Evolutionary conservation across 2,113 vertebrate species (phyloP), one percentile per base, ranked within the genome.

Genomic region (Paradoxurus hermaphroditus): DNA sequence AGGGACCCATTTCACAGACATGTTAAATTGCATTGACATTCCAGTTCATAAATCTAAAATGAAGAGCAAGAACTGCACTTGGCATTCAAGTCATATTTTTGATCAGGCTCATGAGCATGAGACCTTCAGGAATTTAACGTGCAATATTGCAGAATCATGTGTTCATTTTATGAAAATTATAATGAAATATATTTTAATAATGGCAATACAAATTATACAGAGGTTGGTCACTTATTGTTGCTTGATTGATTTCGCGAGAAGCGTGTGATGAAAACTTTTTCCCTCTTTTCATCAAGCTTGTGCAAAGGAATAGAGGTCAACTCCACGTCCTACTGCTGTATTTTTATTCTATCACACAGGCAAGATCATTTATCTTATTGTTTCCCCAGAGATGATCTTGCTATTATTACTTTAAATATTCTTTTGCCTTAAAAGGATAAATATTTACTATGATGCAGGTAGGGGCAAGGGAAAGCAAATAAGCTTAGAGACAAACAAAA

Each of bases 41-140:
- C 39, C 29, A 78, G 67, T 82, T 87, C 9, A 89, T 95, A 73
- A 78, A 92, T 82, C 44, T 94, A 85, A 96, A 97, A 46, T 73
- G 70, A 88, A 78, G 63, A 96, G 78, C 19, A 91, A 92, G 72
- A 95, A 44, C 19, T 18, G 19, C 31, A 53, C 25, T 72, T 41
- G 46, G 62, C 78, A 63, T 82, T 88, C 65, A 82, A 62, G 16
- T 95, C 67, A 77, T 15, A 91, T 78, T 88, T 91, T 91, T 93
- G n/a, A 86, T 92, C 67, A 31, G 39, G 4, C 34, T 95, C 75
- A 73, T 62, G 49, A 82, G 8, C 62, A 46, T 3, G 29, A 0
- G n/a, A 68, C n/a, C 56, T 73, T 77, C 59, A 27, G 11, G 29
- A 88, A 94, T 91, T 91, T 39, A 95, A 78, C 11, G 21, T 77